phyloP scores from a whole-genome alignment of 2,888 invertebrate species.

The Apamea sordens region DNA sequence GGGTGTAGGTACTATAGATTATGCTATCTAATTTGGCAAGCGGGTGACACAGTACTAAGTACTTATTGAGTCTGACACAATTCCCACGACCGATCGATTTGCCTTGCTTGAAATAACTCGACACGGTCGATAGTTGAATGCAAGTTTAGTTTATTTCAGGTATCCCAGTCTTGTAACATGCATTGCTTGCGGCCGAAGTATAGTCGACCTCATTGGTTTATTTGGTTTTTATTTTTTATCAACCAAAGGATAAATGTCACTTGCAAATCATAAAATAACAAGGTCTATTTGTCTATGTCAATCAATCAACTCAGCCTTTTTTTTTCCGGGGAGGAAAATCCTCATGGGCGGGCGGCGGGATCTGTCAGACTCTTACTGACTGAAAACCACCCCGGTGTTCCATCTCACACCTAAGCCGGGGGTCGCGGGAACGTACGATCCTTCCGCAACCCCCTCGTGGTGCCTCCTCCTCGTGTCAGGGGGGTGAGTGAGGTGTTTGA shows the following conservation, averaged over 20 bases:
- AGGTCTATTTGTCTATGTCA: not conserved
- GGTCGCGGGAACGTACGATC: no score
- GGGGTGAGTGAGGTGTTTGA: no score
- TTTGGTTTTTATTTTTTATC: not conserved
- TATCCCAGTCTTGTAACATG: not conserved
- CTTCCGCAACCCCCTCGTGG: no score
- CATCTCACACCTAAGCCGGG: no score
- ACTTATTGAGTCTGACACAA: slow-evolving; percentile 7
- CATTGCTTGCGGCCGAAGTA: not conserved
- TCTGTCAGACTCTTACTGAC: no score
- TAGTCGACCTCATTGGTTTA: not conserved
- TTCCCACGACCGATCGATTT: slow-evolving; percentile 31
- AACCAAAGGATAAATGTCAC: not conserved
- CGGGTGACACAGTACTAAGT: not conserved
- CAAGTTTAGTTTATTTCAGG: not conserved
- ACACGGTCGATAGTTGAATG: slow-evolving; percentile 16
- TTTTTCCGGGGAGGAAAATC: no score
- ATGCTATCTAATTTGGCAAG: slow-evolving; percentile 16
- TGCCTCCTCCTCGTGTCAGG: no score
- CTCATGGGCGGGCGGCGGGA: no score
- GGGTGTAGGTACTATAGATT: not conserved
- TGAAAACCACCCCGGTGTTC: no score
- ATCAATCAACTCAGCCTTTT: not conserved
- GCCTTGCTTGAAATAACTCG: slow-evolving; percentile 18
- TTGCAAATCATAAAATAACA: not conserved